These are phyloP conservation scores for Anagrus nilaparvatae DNA, from an alignment of 1,140 invertebrate species.

Conservation along the genomic window DNA sequence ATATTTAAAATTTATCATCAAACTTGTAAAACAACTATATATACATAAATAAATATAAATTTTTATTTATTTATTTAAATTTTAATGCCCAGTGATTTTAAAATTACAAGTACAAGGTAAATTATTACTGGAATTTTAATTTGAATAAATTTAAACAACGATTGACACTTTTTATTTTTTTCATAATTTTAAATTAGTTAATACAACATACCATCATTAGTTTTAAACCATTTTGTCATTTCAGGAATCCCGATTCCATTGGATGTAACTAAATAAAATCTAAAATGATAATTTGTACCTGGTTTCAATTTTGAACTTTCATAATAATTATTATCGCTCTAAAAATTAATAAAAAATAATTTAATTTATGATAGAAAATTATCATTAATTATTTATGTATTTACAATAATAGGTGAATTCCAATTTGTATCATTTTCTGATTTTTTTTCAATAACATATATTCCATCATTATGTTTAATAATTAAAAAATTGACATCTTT, in stretches of 20 bases:
- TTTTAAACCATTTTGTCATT: conserved; percentile 23
- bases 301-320: conserved; percentile 14
- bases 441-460: conserved; percentile 23
- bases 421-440: background rate
- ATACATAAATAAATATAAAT: no score
- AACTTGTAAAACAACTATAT: no score
- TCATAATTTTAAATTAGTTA: background rate
- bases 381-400: background rate
- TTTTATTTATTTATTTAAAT: no score
- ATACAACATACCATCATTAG: conserved; percentile 18
- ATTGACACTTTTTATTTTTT: no score
- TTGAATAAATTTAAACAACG: no score
- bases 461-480: conserved; percentile 23
- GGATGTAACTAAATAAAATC: conserved; percentile 16
- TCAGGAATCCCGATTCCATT: conserved; percentile 21
- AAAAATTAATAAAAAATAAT: background rate
- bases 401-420: conserved; percentile 10
- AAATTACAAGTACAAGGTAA: no score
- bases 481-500: conserved; percentile 17
- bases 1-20: no score
- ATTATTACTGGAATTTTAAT: no score
- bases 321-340: conserved; percentile 13
- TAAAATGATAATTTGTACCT: conserved; percentile 19
- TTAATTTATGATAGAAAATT: background rate
- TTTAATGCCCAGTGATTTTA: no score